phyloP scores from a whole-genome alignment of 1,140 invertebrate genomes.

The Pseudomyrmex pallidus region DNA sequence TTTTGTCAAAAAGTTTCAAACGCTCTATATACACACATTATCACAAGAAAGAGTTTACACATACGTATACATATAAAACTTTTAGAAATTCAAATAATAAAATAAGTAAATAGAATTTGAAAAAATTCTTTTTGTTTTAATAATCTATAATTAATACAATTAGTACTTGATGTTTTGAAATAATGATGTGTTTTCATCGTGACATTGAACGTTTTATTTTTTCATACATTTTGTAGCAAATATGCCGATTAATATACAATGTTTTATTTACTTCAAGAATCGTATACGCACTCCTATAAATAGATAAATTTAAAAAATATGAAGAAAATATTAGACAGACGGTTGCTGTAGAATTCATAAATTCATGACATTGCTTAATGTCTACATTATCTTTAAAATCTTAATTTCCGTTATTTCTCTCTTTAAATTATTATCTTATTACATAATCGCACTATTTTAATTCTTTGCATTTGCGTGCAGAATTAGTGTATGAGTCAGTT shows the following conservation, averaged over 20 bases:
- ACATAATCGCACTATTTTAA: conserved; percentile 8
- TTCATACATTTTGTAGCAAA: conserved; percentile 15
- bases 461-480: conserved; percentile 23
- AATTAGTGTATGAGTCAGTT: not conserved
- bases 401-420: conserved; percentile 25
- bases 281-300: conserved; percentile 6
- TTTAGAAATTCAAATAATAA: no score
- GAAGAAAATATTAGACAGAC: conserved; percentile 4
- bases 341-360: conserved; percentile 34
- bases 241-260: conserved; percentile 9
- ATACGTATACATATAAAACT: no score
- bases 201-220: conserved; percentile 13
- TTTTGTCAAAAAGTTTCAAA: conserved; percentile 54
- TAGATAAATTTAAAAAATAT: conserved; percentile 43
- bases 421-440: conserved; percentile 31
- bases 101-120: no score
- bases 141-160: not conserved
- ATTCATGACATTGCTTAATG: not conserved
- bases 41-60: conserved; percentile 71
- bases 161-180: not conserved
- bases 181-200: conserved; percentile 13
- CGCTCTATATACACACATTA: conserved; percentile 80
- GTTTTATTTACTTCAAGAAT: conserved; percentile 32
- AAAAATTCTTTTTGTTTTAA: no score
- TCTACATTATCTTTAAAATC: conserved; percentile 22